Evolutionary conservation across 2,797 vertebrate genomes (phyloP).

Genomic region (Danio tinwini): DNA sequence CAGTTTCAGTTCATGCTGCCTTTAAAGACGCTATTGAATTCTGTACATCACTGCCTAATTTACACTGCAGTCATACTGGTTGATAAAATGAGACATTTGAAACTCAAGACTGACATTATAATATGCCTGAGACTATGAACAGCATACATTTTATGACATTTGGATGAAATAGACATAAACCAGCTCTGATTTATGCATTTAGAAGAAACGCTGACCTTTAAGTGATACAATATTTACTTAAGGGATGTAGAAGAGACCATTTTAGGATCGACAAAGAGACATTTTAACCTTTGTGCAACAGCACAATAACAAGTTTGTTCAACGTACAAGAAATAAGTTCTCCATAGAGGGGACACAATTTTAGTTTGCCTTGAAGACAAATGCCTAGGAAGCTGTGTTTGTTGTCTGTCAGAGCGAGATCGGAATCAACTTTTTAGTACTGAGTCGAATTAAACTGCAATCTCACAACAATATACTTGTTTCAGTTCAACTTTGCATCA

Average conservation of each 20-base stretch:
- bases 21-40: background rate
- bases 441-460: constrained; percentile 52
- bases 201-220: constrained; percentile 39
- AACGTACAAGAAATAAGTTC: constrained; percentile 6
- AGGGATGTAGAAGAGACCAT: constrained; percentile 19
- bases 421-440: constrained; percentile 40
- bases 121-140: constrained; percentile 9
- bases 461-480: constrained; percentile 60
- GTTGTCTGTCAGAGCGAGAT: constrained; percentile 23
- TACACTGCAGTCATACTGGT: constrained; percentile 16
- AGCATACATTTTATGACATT: constrained; percentile 32
- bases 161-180: constrained; percentile 25
- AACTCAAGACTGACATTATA: constrained; percentile 26
- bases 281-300: constrained; percentile 33
- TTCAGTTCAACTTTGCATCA: constrained; percentile 64
- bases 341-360: background rate
- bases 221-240: constrained; percentile 45
- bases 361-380: constrained; percentile 22
- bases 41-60: constrained; percentile 6
- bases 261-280: constrained; percentile 15
- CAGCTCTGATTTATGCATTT: constrained; percentile 24
- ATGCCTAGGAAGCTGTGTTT: constrained; percentile 29
- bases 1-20: background rate
- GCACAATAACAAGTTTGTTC: constrained; percentile 13
- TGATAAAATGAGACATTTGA: constrained; percentile 26